These are phyloP conservation scores for Cryptophagus acutangulus DNA, from an alignment of 2,888 invertebrate species.

Conservation along the genomic window DNA sequence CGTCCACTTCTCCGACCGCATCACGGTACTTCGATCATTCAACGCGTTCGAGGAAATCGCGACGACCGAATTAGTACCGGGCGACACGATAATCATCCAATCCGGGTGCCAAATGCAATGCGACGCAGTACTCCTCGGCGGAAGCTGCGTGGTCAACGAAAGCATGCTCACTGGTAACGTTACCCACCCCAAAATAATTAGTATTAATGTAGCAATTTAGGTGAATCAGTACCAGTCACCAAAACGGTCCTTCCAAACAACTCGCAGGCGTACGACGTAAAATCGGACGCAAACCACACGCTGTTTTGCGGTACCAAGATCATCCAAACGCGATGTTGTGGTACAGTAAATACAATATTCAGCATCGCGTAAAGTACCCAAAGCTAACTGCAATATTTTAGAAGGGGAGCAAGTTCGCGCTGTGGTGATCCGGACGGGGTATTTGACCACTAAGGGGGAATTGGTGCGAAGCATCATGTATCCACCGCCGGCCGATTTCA, in stretches of 20 bases:
- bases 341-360: no score
- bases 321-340: constrained; percentile 77
- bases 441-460: constrained; percentile 81
- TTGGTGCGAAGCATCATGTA: constrained; percentile 89
- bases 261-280: constrained; percentile 62
- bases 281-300: constrained; percentile 81
- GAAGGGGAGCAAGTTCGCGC: constrained; percentile 48
- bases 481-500: constrained; percentile 93
- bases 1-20: constrained; percentile 67
- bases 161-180: constrained; percentile 84
- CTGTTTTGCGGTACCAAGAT: constrained; percentile 87
- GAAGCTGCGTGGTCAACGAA: constrained; percentile 88
- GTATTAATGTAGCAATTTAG: constrained; percentile 23
- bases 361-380: no score
- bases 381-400: no score
- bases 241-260: constrained; percentile 80
- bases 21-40: constrained; percentile 57
- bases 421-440: constrained; percentile 79
- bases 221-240: constrained; percentile 51
- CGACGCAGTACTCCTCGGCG: constrained; percentile 81
- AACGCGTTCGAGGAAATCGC: constrained; percentile 54
- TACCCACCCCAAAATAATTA: not conserved
- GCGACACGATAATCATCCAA: constrained; percentile 83
- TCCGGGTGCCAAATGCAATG: constrained; percentile 85
- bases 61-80: constrained; percentile 77